phyloP scores from a whole-genome alignment of 2,797 vertebrate genomes.

The Liparis tanakae region DNA sequence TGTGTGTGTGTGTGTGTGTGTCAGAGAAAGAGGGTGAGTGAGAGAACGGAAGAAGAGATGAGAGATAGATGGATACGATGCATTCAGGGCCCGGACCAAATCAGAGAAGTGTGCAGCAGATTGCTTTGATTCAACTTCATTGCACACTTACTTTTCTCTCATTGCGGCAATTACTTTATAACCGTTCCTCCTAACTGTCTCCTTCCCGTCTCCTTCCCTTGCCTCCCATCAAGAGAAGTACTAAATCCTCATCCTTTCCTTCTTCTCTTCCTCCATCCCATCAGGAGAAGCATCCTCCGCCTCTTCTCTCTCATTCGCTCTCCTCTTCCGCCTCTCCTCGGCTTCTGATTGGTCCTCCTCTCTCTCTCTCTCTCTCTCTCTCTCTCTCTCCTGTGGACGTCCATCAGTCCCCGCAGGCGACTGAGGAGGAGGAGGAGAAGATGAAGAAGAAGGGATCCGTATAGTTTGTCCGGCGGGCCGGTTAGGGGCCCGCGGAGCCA shows the following conservation, averaged over 20 bases:
- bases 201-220: conserved; percentile 23
- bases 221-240: conserved; percentile 42
- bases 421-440: background rate
- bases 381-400: conserved; percentile 19
- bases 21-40: conserved; percentile 17
- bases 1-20: conserved; percentile 7
- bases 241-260: too few relatives aligned
- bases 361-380: conserved; percentile 17
- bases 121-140: conserved; percentile 52
- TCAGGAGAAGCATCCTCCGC: conserved; percentile 45
- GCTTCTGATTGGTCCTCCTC: conserved; percentile 31
- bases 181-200: conserved; percentile 37
- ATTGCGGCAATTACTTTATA: conserved; percentile 33
- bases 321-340: conserved; percentile 18
- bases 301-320: conserved; percentile 15
- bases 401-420: conserved; percentile 46
- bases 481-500: conserved; percentile 61
- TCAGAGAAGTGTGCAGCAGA: conserved; percentile 26
- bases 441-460: conserved; percentile 36
- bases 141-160: conserved; percentile 27
- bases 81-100: conserved; percentile 39
- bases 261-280: background rate
- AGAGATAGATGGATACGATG: background rate
- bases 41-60: conserved; percentile 12
- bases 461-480: conserved; percentile 60